Evolutionary conservation across 2,888 invertebrate genomes (phyloP).

Genomic region (Chydorus sphaericus): DNA sequence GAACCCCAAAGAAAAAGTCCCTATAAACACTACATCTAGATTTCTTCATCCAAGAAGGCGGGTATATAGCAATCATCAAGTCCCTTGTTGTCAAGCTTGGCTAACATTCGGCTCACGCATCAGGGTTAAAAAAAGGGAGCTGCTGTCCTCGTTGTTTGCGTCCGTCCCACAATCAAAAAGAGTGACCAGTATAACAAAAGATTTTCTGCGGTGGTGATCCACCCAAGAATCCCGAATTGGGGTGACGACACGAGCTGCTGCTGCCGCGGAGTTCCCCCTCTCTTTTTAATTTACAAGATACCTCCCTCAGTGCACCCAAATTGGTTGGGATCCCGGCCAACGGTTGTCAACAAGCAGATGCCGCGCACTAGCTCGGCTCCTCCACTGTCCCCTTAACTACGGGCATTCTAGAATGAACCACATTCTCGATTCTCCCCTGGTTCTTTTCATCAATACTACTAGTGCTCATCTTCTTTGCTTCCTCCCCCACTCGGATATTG

Average conservation of each 20-base stretch:
- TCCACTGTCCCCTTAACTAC: background rate
- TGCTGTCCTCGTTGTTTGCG: background rate
- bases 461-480: background rate
- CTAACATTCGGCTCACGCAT: background rate
- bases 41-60: too few species aligned
- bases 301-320: background rate
- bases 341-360: background rate
- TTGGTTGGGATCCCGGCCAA: conserved; percentile 1
- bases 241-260: too few species aligned
- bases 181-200: background rate
- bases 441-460: background rate
- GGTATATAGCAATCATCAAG: background rate
- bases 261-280: too few species aligned
- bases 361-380: background rate
- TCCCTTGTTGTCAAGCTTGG: background rate
- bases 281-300: conserved; percentile 6
- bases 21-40: too few species aligned
- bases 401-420: too few species aligned
- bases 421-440: too few species aligned
- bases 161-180: background rate
- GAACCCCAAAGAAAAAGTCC: too few species aligned
- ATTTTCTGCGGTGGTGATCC: background rate
- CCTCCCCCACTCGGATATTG: background rate
- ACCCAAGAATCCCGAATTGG: background rate
- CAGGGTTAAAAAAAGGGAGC: background rate